Conservation (phyloP, 2,888 invertebrate genomes). For the Cheilosia soror region DNA sequence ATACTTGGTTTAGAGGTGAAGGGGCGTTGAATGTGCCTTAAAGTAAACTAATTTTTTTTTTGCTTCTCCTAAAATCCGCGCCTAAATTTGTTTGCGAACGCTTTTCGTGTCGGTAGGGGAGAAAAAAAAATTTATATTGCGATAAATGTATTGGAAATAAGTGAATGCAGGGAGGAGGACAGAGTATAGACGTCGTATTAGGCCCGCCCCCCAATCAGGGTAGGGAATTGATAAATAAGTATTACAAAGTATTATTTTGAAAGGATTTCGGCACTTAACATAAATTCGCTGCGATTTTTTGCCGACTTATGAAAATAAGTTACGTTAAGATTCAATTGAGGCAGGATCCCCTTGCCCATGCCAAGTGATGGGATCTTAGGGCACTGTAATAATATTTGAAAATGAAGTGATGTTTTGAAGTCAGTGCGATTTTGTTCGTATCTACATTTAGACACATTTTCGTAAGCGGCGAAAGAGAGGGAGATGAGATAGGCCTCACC, state of each 20-base stretch:
- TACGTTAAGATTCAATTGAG: slow-evolving; percentile 56
- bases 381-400: slow-evolving; percentile 28
- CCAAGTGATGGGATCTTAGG: neutral
- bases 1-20: neutral
- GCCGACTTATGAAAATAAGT: slow-evolving; percentile 64
- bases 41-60: slow-evolving; percentile 62
- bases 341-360: neutral
- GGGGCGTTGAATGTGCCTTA: slow-evolving; percentile 23
- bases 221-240: slow-evolving; percentile 58
- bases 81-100: slow-evolving; percentile 53
- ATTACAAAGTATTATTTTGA: slow-evolving; percentile 64
- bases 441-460: neutral
- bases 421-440: neutral
- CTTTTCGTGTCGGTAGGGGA: neutral
- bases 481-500: neutral
- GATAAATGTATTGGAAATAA: slow-evolving; percentile 67
- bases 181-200: neutral
- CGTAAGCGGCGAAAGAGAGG: neutral
- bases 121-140: slow-evolving; percentile 35
- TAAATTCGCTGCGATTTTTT: slow-evolving; percentile 58
- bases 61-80: slow-evolving; percentile 30
- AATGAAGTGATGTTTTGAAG: slow-evolving; percentile 15
- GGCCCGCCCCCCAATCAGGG: neutral
- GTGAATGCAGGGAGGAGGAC: slow-evolving; percentile 9
- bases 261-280: slow-evolving; percentile 63